These are phyloP conservation scores for cattle (Bos taurus) DNA, from an alignment of 2,113 vertebrate genomes.

Conservation along the genomic window ARS-UCD2.0 NC_037328.1:141825001-141825500, in stretches of 20 bases:
- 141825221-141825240: neutral
- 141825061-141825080: fast-evolving
- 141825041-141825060: fast-evolving
- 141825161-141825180: fast-evolving
- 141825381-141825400: too few relatives aligned
- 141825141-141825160: too few relatives aligned
- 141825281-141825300: too few relatives aligned
- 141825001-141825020: neutral
- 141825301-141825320: too few relatives aligned
- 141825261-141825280: neutral
- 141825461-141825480: neutral
- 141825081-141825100: neutral
- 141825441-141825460: neutral
- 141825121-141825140: fast-evolving
- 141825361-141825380: too few relatives aligned
- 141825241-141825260: neutral
- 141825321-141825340: too few relatives aligned
- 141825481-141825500: neutral
- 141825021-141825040: fast-evolving
- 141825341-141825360: too few relatives aligned
- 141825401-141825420: neutral
- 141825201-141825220: fast-evolving
- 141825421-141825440: neutral
- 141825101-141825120: neutral
- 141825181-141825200: neutral